Evolutionary conservation across 1,140 invertebrate genomes (phyloP), one percentile per base, ranked within the genome.

Genomic region (Bombus haemorrhoidalis): DNA sequence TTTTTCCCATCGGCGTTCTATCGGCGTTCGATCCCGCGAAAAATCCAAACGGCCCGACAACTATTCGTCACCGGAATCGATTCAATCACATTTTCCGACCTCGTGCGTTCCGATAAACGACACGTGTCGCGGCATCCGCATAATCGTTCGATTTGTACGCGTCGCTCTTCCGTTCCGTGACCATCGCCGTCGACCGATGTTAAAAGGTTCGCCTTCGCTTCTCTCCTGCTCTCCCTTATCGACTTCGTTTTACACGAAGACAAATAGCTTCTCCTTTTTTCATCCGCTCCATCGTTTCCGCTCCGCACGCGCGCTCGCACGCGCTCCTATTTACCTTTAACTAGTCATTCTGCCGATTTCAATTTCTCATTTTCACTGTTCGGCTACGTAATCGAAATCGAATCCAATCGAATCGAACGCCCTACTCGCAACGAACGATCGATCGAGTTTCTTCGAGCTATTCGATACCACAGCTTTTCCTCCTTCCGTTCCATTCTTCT

Each of bases 111-210:
- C 86, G 78, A 72, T 77, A 87, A 62, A 86, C 76, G 76, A 81
- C 47, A 22, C 71, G 86, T 89, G 89, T 90, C 89, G 85, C 86
- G 80, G 87, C 86, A 87, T 83, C 86, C 87, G 92, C 89, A 93
- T 93, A 93, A 93, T 93, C 87, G 68, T 71, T 85, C 91, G 53
- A 93, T 93, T 93, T 93, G 88, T 93, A 92, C 89, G 76, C 82
- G 92, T 93, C 92, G 76, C 28, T 68, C 66, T 41, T 57, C 53
- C 68, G 34, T 47, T 66, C 62, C 62, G n/a, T 8, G 13, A 66
- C n/a, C 37, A 43, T 18, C 37, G 6, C 22, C 68, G 3, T 13
- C 39, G 25, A n/a, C 0, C 25, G 25, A 41, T 13, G 69, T 72
- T 72, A 41, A 72, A 72, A 72, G 37, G 2, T n/a, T 71, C 39